phyloP scores from a whole-genome alignment of 2,113 vertebrate genomes.

The Charina bottae region DNA sequence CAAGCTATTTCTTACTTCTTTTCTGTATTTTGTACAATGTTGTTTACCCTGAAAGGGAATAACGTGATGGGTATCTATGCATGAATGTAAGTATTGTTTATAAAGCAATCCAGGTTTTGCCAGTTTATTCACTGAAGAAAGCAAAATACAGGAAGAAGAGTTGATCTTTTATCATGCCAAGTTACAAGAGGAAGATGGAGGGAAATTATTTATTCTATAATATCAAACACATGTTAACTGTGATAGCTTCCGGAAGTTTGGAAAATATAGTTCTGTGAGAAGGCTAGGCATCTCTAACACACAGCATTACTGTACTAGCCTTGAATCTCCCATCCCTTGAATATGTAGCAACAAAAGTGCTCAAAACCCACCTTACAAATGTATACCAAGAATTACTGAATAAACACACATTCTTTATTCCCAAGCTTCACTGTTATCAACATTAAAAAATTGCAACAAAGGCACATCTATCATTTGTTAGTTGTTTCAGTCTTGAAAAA shows the following conservation, averaged over 20 bases:
- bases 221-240: not conserved
- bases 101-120: not conserved
- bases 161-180: not conserved
- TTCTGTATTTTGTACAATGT: not conserved
- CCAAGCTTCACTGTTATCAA: not conserved
- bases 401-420: not conserved
- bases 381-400: not conserved
- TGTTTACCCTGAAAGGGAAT: not conserved
- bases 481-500: not conserved
- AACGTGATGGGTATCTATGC: not conserved
- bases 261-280: not conserved
- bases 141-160: not conserved
- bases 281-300: not conserved
- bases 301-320: no score
- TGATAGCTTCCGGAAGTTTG: not conserved
- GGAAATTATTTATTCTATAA: not conserved
- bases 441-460: not conserved
- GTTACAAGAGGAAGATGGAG: not conserved
- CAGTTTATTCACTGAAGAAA: not conserved
- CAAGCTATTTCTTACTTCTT: not conserved
- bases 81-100: not conserved
- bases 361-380: not conserved
- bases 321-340: not conserved
- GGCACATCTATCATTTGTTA: not conserved
- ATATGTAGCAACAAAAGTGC: not conserved